phyloP scores from a whole-genome alignment of 1,140 invertebrate genomes.

The Papilio dardanus region DNA sequence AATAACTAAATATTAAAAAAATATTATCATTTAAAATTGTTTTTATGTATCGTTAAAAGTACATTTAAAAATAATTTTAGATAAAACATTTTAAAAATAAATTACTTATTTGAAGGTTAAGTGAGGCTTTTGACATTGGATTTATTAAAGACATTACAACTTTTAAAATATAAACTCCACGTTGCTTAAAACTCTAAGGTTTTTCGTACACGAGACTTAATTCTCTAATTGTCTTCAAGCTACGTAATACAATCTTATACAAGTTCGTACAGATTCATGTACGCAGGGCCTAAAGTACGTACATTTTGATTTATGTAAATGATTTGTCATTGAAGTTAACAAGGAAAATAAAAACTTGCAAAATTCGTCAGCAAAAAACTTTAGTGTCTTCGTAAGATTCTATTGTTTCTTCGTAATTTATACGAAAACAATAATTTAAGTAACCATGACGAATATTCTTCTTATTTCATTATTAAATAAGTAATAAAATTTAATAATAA shows the following conservation, averaged over 20 bases:
- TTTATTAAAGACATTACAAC: neutral
- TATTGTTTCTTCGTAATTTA: neutral
- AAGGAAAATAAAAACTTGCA: neutral
- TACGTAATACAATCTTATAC: no score
- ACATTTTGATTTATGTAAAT: neutral
- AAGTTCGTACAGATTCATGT: no score
- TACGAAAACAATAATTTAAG: neutral
- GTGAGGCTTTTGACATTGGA: neutral
- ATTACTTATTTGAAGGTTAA: neutral
- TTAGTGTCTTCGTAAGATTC: neutral
- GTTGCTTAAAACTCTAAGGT: neutral
- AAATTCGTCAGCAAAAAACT: neutral
- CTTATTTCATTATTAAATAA: neutral
- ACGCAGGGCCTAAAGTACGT: no score
- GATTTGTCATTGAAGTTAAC: conserved; percentile 13
- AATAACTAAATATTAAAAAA: neutral
- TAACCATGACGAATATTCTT: neutral
- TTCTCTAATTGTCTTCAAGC: no score
- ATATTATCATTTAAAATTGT: neutral
- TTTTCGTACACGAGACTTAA: no score
- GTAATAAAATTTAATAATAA: neutral
- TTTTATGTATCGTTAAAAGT: neutral
- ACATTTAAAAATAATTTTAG: no score
- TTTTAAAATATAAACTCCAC: neutral
- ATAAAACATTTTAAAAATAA: no score